Base-by-base conservation (phyloP, 1,140 invertebrate genomes). In the Macrotrachela quadricornifera region DNA sequence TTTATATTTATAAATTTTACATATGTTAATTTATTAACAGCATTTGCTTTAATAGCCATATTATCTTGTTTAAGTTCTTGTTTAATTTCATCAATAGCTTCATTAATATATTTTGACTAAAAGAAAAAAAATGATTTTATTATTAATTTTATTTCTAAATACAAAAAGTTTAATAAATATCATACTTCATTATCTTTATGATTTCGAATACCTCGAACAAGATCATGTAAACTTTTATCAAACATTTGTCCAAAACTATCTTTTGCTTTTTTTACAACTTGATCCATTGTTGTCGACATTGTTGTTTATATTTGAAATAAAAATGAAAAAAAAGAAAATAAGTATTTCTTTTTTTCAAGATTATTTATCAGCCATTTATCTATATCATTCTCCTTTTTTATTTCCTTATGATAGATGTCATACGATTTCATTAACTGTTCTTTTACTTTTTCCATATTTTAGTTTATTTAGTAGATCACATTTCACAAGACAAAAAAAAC, bases 31-130 rank as follows among this genome's bases (percentile, higher is more conserved):
- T 99, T 99, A 48, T 88, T 86, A 58, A 99, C 86, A 46, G 94
- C 94, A 78, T 97, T 99, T 56, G 90, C 83, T 76, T 99, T 99
- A 51, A 96, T 86, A 59, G 85, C 80, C 56, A 91, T 79, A 73
- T 95, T 95, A 63, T 96, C 90, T 70, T 95, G 88, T 58, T 86
- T 77, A 57, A 99, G 71, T 72, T 99, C 94, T 62, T 86, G 79
- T 72, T 97, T 97, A 60, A 99, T 99, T 74, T 99, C 94, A 73
- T 99, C 92, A 72, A 97, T 91, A 73, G 92, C 97, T 72, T 95
- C 85, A 53, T 90, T 81, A 71, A 99, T 97, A 67, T 96, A 99
- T 72, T 95, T 94, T 30, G 82, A 80, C 91, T 97, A 72, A 59
- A 79, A 78, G 62, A 59, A 58, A 57, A 59, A 58, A n/a, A n/a